A percentile compares a stretch with the other conserved stretches of the same genome.
These are phyloP conservation scores for Aphrocallistes beatrix DNA, from an alignment of 37 sponge, comb jelly and placozoan genomes.

Conservation along the genomic window DNA sequence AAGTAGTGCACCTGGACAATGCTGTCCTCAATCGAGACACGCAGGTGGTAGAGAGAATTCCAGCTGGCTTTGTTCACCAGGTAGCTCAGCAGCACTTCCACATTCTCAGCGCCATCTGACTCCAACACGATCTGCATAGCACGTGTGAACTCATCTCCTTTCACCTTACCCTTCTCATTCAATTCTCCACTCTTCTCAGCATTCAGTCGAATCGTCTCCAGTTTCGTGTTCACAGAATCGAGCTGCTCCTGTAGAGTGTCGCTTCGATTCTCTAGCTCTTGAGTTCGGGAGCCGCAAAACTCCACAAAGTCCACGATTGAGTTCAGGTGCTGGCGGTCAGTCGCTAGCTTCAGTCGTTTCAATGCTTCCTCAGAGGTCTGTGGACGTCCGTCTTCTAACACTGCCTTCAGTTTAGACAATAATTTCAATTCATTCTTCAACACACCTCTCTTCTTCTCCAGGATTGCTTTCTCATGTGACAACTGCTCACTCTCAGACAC, in stretches of 20 bases:
- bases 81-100: not conserved
- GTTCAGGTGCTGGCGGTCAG: not conserved
- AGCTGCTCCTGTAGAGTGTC: not conserved
- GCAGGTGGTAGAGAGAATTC: conserved; percentile 1
- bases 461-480: not conserved
- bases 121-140: not conserved
- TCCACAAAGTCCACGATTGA: not conserved
- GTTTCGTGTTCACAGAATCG: not conserved
- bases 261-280: not conserved
- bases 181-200: not conserved
- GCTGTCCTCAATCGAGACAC: not conserved
- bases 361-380: not conserved
- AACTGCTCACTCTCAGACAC: not conserved
- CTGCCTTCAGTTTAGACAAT: not conserved
- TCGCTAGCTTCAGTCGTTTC: not conserved
- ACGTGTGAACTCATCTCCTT: not conserved
- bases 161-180: not conserved
- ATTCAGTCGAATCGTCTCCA: not conserved
- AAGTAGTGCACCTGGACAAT: conserved; percentile 9
- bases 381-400: not conserved
- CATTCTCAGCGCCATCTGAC: not conserved
- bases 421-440: not conserved
- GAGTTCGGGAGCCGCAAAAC: not conserved
- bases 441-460: not conserved
- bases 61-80: conserved; percentile 8